phyloP scores from a whole-genome alignment of 2,888 invertebrate species.

The Cheiracanthium punctorium region DNA sequence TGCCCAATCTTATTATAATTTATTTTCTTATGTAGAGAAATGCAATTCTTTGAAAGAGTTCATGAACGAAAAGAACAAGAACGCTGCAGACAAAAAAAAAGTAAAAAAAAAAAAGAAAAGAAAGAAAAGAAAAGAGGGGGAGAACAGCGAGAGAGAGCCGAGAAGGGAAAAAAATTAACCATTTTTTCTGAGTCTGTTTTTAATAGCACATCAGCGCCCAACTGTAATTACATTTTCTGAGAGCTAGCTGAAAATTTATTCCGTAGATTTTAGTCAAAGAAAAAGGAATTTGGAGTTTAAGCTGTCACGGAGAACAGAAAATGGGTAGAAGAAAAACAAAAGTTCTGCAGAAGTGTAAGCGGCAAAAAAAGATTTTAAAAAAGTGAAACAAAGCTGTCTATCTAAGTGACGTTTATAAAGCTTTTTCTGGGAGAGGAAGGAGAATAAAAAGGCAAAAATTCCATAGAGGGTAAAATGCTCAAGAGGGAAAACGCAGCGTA shows the following conservation, averaged over 20 bases:
- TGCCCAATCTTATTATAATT: slow-evolving; percentile 56
- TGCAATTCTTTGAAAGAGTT: slow-evolving; percentile 34
- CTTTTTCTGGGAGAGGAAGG: slow-evolving; percentile 19
- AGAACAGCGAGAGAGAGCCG: neutral
- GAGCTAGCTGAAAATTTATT: slow-evolving; percentile 45
- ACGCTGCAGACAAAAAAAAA: neutral
- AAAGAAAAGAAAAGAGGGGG: neutral
- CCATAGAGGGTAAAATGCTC: slow-evolving; percentile 41
- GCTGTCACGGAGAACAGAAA: slow-evolving; percentile 51
- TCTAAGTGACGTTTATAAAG: slow-evolving; percentile 49
- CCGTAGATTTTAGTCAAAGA: slow-evolving; percentile 33
- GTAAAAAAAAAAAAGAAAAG: neutral
- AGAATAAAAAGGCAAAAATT: slow-evolving; percentile 31
- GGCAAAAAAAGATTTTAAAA: too few relatives aligned
- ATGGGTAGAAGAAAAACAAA: slow-evolving; percentile 36
- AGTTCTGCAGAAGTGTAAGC: slow-evolving; percentile 9
- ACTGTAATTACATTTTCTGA: slow-evolving; percentile 65
- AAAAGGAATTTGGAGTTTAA: slow-evolving; percentile 61
- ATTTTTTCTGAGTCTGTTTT: slow-evolving; percentile 39
- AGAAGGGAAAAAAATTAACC: too few relatives aligned
- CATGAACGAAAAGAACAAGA: slow-evolving; percentile 32
- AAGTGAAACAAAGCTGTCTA: slow-evolving; percentile 44
- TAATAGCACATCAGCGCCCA: slow-evolving; percentile 47
- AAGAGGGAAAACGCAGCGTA: slow-evolving; percentile 29
- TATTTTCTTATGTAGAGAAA: slow-evolving; percentile 26